Conservation (phyloP, 1,140 invertebrate genomes). For the Yoshiicerus persimilis region DNA sequence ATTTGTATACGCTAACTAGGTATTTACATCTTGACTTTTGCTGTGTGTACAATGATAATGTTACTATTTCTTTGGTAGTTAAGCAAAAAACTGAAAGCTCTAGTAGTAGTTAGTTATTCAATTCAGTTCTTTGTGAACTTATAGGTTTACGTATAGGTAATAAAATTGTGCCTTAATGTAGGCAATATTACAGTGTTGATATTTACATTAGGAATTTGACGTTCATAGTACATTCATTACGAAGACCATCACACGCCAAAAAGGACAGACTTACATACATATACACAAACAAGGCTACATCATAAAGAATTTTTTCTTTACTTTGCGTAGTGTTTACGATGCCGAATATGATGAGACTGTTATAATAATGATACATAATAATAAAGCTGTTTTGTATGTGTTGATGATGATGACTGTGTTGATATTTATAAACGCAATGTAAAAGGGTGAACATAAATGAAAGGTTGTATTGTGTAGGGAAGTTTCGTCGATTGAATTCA, state of each 20-base stretch:
- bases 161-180: neutral
- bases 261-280: no score
- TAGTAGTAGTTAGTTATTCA: no score
- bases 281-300: neutral
- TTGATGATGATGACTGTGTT: constrained; percentile 9
- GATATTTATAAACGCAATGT: neutral
- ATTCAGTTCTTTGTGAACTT: neutral
- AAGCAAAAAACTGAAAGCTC: neutral
- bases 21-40: neutral
- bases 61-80: neutral
- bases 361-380: neutral
- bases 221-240: neutral
- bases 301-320: neutral
- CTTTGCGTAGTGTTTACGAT: neutral
- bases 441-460: constrained; percentile 7
- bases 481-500: constrained; percentile 17
- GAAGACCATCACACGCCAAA: no score
- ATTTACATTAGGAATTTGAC: neutral
- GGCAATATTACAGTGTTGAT: neutral
- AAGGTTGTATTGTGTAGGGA: neutral
- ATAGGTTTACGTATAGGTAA: neutral
- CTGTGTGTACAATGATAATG: neutral
- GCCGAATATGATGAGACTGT: neutral
- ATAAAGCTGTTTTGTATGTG: neutral
- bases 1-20: neutral